A percentile compares a stretch with the other conserved stretches of the same genome.
These are phyloP conservation scores for Varecia variegata DNA, from an alignment of 2,797 vertebrate genomes.

Conservation along the genomic window DNA sequence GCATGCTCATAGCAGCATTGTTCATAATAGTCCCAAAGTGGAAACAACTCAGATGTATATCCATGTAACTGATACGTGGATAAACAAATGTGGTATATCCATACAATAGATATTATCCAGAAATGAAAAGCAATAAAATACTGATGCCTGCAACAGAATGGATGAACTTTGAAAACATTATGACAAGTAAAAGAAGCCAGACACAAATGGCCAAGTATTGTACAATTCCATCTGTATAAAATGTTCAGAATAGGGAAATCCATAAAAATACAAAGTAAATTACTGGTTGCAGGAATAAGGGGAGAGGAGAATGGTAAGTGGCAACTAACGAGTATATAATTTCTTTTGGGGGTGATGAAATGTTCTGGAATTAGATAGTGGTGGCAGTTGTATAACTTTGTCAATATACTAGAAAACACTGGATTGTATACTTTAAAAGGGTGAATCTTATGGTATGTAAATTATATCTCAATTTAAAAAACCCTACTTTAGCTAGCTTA, in stretches of 20 bases:
- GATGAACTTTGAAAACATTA: not conserved
- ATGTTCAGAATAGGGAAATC: not conserved
- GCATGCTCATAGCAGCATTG: not conserved
- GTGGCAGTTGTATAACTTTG: not conserved
- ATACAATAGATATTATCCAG: not conserved
- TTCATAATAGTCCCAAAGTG: not conserved
- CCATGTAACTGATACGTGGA: not conserved
- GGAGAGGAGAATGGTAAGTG: not conserved
- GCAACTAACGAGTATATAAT: not conserved
- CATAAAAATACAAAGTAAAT: not conserved
- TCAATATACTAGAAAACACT: not conserved
- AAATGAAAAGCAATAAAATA: not conserved
- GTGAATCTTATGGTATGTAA: not conserved
- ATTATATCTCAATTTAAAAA: not conserved
- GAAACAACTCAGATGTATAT: not conserved
- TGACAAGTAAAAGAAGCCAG: not conserved
- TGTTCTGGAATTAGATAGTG: not conserved
- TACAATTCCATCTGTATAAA: not conserved
- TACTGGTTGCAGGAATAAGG: not conserved
- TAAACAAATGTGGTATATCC: not conserved
- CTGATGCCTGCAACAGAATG: not conserved
- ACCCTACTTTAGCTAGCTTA: not conserved
- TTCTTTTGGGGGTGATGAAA: not conserved
- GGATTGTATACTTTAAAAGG: not conserved
- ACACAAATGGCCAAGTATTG: not conserved